Evolutionary conservation across 92 coral and sea anemone species (phyloP).

Genomic region (Phenganax marumi): DNA sequence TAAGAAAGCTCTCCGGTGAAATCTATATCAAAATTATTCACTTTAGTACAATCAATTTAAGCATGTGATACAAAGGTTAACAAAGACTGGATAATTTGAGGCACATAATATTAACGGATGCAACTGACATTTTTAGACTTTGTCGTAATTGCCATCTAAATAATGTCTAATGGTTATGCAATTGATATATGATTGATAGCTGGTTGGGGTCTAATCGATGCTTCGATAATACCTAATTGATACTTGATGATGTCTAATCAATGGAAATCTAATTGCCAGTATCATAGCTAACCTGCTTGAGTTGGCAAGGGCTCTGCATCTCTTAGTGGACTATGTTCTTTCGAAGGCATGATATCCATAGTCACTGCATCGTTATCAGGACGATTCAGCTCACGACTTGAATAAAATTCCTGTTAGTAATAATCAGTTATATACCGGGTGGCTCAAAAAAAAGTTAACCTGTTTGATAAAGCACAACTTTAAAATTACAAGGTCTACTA

Average conservation of each 20-base stretch:
- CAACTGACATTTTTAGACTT: no score
- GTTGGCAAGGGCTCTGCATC: not conserved
- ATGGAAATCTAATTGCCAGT: not conserved
- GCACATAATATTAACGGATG: no score
- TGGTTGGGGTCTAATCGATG: no score
- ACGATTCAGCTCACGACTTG: not conserved
- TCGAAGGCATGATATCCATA: not conserved
- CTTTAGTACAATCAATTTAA: not conserved
- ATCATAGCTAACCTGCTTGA: not conserved
- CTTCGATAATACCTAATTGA: not conserved
- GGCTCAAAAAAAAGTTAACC: no score
- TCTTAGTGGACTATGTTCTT: not conserved
- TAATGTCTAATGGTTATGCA: no score
- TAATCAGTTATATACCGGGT: no score
- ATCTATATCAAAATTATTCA: not conserved
- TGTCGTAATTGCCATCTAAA: no score
- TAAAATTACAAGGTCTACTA: no score
- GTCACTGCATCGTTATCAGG: not conserved
- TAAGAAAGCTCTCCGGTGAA: constrained; percentile 10
- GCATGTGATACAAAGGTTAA: not conserved
- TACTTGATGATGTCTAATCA: not conserved
- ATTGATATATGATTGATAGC: no score
- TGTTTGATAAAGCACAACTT: no score
- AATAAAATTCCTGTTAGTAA: not conserved
- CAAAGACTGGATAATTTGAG: not conserved